Evolutionary conservation across 2,888 invertebrate genomes (phyloP), one percentile per base, ranked within the genome.

Genomic region (Scelioninae gen. 1): DNA sequence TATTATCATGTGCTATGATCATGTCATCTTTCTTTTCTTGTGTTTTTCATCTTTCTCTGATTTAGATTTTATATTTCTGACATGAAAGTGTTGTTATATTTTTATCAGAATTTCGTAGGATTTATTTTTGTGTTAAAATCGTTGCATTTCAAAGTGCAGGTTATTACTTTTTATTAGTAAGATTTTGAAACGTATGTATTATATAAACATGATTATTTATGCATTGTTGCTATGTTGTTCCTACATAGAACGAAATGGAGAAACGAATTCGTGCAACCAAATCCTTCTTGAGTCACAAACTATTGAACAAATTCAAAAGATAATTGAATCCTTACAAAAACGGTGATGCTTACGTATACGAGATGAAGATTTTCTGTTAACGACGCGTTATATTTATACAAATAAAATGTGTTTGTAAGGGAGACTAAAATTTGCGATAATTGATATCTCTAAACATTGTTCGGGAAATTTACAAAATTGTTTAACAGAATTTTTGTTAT

Each of bases 121-220:
- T 65, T 47, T 65, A 65, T 40, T 45, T 58, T 56, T 5, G 45
- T 49, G n/a, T 43, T 63, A 11, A 72, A 68, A 47, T 71, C 55
- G 71, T 34, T 58, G 71, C 65, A 71, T 78, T 65, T 63, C 65
- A 58, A 66, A 65, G 34, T 71, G 71, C 65, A 56, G 9, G 31
- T 55, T 55, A 47, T 62, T n/a, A 40, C 15, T 60, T 53, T 75
- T 77, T 38, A 53, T 34, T 62, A 56, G 10, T 43, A 31, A 45
- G 47, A 63, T 40, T 56, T 34, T 16, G 7, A 51, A 66, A 65
- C 43, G 8, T 40, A 38, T 60, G 55, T 58, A 43, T 72, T 38
- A 34, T 74, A 56, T 60, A 38, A 65, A 56, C 56, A 60, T 55
- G 15, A 60, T 76, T 76, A 66, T 66, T 76, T 76, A 66, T 53